phyloP scores from a whole-genome alignment of 2,113 vertebrate species.

The Indicator maculatus region DNA sequence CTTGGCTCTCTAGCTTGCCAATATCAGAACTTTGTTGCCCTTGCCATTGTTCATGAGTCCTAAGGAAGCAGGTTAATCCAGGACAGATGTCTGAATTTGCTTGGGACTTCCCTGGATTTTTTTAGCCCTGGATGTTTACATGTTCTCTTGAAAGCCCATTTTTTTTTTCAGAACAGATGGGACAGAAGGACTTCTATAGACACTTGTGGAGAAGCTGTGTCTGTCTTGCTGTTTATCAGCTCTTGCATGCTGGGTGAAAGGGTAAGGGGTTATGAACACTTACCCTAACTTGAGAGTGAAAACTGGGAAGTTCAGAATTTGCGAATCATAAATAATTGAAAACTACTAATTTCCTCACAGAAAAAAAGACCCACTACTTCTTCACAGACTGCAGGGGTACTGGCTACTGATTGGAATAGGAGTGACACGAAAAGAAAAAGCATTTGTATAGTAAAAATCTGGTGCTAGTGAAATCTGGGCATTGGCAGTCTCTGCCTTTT shows the following conservation, averaged over 20 bases:
- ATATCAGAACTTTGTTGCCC: not conserved
- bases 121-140: not conserved
- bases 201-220: not conserved
- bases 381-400: not conserved
- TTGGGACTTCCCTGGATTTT: not conserved
- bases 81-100: not conserved
- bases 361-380: not conserved
- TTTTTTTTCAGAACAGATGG: not conserved
- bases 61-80: slow-evolving; percentile 13
- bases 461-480: not conserved
- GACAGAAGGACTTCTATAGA: not conserved
- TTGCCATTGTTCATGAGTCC: not conserved
- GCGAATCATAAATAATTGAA: not conserved
- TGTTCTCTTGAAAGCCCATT: not conserved
- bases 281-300: not conserved
- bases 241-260: not conserved
- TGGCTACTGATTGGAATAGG: not conserved
- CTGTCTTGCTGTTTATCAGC: not conserved
- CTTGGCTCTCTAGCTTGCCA: not conserved
- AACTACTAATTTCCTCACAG: not conserved
- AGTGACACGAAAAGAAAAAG: not conserved
- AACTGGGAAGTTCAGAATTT: not conserved
- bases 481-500: not conserved
- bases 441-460: not conserved
- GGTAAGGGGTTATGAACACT: not conserved